These are phyloP conservation scores for Tragopan temminckii DNA, from an alignment of 2,797 vertebrate genomes.

Conservation along the genomic window DNA sequence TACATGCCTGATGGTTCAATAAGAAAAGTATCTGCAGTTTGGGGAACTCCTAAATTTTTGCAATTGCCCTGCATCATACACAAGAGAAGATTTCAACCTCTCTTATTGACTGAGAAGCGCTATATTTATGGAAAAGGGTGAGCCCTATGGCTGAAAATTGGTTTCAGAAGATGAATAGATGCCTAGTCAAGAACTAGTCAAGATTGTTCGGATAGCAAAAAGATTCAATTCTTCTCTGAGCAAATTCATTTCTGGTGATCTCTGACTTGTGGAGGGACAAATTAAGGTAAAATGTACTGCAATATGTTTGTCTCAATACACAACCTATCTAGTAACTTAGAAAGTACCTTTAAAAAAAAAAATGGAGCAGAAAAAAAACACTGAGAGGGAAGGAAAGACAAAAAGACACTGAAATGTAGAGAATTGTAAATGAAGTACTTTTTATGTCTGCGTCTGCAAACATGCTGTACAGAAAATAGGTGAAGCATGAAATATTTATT, in stretches of 20 bases:
- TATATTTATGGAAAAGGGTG: background rate
- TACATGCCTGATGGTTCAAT: background rate
- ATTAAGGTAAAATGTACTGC: background rate
- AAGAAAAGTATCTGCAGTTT: background rate
- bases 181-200: background rate
- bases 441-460: background rate
- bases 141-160: background rate
- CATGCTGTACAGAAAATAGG: background rate
- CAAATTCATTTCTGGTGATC: background rate
- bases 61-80: accelerated
- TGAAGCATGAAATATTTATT: background rate
- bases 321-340: background rate
- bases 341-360: background rate
- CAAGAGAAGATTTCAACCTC: background rate
- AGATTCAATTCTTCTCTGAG: background rate
- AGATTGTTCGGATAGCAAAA: background rate
- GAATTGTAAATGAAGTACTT: background rate
- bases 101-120: background rate
- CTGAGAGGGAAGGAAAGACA: background rate
- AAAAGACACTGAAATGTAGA: background rate
- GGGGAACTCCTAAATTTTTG: background rate
- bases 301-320: background rate
- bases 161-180: background rate
- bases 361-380: background rate
- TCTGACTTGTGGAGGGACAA: background rate